Percentiles rank a stretch among this genome's conserved stretches.
phyloP scores from a whole-genome alignment of 1,140 invertebrate species.

The Scaptomyza graminum region DNA sequence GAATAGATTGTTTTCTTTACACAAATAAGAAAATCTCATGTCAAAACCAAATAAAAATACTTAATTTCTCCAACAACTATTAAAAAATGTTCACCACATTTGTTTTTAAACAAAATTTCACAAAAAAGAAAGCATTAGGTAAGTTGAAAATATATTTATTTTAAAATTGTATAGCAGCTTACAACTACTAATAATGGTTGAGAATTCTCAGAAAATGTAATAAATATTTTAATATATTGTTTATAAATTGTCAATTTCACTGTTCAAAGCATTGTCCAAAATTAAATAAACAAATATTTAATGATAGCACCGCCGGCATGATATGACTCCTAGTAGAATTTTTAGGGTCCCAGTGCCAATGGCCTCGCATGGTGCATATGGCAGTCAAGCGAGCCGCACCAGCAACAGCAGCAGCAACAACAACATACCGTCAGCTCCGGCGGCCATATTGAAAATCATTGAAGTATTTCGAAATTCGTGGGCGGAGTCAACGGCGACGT shows the following conservation, averaged over 20 bases:
- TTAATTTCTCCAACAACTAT: too few relatives aligned
- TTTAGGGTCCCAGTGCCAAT: conserved; percentile 30
- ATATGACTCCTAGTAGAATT: conserved; percentile 8
- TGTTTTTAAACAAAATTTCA: not conserved
- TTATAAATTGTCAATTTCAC: not conserved
- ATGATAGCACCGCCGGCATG: conserved; percentile 30
- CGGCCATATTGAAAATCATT: conserved; percentile 84
- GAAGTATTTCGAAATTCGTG: conserved; percentile 80
- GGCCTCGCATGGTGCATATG: conserved; percentile 45
- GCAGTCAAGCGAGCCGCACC: conserved; percentile 22
- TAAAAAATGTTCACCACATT: not conserved
- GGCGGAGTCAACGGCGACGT: conserved; percentile 65
- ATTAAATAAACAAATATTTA: not conserved
- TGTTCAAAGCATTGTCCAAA: not conserved
- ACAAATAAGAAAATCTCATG: too few relatives aligned
- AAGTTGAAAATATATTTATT: not conserved
- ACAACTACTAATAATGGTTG: not conserved
- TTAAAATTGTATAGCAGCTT: not conserved
- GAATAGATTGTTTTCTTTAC: too few relatives aligned
- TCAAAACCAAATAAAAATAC: too few relatives aligned
- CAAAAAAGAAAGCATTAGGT: not conserved
- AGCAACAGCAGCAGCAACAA: conserved; percentile 26
- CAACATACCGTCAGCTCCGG: conserved; percentile 36
- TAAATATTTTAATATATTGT: not conserved
- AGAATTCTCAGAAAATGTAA: not conserved